Percentiles rank a stretch among this genome's conserved stretches.
Evolutionary conservation across 2,888 invertebrate species (phyloP).

Genomic region (Lottia gigantea): DNA sequence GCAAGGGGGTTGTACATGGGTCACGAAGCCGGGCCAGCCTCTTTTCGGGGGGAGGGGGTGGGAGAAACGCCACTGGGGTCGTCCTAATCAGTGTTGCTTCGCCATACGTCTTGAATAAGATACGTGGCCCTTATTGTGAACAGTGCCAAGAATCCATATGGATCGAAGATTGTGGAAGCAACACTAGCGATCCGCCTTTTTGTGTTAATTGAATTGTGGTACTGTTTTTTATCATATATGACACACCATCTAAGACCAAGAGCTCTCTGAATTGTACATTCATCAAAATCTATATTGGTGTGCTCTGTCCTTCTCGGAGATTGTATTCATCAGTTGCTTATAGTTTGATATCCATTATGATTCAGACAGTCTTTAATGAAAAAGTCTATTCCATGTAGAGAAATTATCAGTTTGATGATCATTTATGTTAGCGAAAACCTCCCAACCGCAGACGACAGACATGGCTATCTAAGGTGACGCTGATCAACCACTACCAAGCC

Average conservation of each 20-base stretch:
- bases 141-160: constrained; percentile 12
- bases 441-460: not conserved
- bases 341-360: constrained; percentile 1
- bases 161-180: constrained; percentile 15
- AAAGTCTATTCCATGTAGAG: too few species aligned
- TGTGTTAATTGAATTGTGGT: not conserved
- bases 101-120: not conserved
- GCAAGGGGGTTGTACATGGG: too few species aligned
- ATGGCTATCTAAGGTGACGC: too few species aligned
- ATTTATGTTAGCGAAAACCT: constrained; percentile 1
- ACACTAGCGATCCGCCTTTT: constrained; percentile 10
- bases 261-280: constrained; percentile 2
- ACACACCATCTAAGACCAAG: constrained; percentile 15
- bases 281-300: constrained; percentile 6
- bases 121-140: constrained; percentile 12
- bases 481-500: too few species aligned
- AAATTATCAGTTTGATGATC: not conserved
- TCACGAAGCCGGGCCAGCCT: too few species aligned
- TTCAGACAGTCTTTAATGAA: too few species aligned
- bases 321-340: not conserved
- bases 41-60: too few species aligned
- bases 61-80: too few species aligned
- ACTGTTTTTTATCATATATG: not conserved
- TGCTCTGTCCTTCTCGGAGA: not conserved
- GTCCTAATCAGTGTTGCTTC: constrained; percentile 13